phyloP scores from a whole-genome alignment of 35 echinoderm and acorn worm genomes.

The Apostichopus californicus region DNA sequence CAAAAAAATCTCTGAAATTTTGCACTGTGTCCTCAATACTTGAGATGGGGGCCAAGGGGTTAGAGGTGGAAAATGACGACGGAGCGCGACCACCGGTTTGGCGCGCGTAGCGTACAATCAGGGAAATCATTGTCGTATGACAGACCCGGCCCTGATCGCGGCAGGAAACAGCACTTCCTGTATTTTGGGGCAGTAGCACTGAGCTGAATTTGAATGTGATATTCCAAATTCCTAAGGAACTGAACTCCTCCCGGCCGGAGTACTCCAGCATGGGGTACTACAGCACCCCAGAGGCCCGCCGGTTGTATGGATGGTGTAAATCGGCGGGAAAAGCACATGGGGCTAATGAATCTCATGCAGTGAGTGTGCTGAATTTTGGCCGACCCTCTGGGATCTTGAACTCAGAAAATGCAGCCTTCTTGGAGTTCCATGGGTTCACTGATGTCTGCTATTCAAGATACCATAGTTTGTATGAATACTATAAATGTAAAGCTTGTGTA shows the following conservation, averaged over 20 bases:
- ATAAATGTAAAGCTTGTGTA: neutral
- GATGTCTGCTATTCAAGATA: too few species aligned
- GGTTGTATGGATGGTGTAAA: neutral
- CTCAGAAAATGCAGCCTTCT: neutral
- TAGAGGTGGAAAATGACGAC: too few species aligned
- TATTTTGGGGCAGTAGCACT: slow-evolving; percentile 1
- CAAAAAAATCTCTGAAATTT: too few species aligned
- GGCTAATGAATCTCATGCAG: too few species aligned
- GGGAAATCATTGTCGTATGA: too few species aligned
- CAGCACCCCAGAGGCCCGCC: neutral
- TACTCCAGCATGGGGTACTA: slow-evolving; percentile 1
- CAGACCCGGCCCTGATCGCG: too few species aligned
- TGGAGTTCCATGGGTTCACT: too few species aligned
- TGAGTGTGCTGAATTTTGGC: neutral
- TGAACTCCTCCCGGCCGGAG: slow-evolving; percentile 4
- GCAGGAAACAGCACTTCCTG: neutral
- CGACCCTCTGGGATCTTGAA: neutral
- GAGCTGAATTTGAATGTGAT: slow-evolving; percentile 19
- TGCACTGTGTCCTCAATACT: too few species aligned
- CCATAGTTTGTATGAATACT: neutral
- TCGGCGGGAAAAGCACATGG: too few species aligned
- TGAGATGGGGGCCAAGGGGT: too few species aligned
- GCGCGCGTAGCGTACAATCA: too few species aligned
- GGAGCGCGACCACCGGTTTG: too few species aligned
- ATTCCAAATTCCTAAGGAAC: slow-evolving; percentile 2